Percentiles rank a stretch among this genome's conserved stretches.
phyloP scores from a whole-genome alignment of 2,888 invertebrate species.

The Ennomos erosarius region DNA sequence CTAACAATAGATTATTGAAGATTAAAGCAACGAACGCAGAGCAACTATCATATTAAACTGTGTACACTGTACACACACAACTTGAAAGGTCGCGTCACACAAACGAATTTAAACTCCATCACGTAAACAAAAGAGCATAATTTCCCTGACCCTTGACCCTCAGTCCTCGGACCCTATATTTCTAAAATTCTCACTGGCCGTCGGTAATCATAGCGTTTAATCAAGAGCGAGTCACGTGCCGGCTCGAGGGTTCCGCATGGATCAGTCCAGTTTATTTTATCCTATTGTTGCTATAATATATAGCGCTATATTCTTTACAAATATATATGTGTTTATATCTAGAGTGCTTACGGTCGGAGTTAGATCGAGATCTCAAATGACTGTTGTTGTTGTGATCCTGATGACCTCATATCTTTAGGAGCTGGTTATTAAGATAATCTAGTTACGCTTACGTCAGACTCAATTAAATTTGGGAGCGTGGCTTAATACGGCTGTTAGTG shows the following conservation, averaged over 20 bases:
- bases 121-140: conserved; percentile 14
- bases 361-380: conserved; percentile 24
- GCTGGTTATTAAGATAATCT: conserved; percentile 31
- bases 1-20: too few species aligned
- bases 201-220: conserved; percentile 38
- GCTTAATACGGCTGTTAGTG: conserved; percentile 21
- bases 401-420: conserved; percentile 28
- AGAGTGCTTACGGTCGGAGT: conserved; percentile 12
- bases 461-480: conserved; percentile 28
- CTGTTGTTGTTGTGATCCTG: conserved; percentile 28
- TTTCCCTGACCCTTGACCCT: conserved; percentile 23
- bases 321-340: conserved; percentile 11
- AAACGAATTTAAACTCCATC: conserved; percentile 1
- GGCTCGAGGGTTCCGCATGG: conserved; percentile 31
- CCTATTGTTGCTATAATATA: conserved; percentile 21
- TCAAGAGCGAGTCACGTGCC: conserved; percentile 42
- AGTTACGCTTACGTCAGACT: conserved; percentile 10
- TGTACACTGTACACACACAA: too few species aligned
- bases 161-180: conserved; percentile 6
- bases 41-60: too few species aligned
- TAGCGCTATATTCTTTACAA: conserved; percentile 1
- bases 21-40: too few species aligned
- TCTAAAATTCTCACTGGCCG: conserved; percentile 25
- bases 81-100: conserved; percentile 1
- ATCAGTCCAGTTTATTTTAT: conserved; percentile 29